Conservation (phyloP, 2,888 invertebrate genomes). For the Tetranychus truncatus region DNA sequence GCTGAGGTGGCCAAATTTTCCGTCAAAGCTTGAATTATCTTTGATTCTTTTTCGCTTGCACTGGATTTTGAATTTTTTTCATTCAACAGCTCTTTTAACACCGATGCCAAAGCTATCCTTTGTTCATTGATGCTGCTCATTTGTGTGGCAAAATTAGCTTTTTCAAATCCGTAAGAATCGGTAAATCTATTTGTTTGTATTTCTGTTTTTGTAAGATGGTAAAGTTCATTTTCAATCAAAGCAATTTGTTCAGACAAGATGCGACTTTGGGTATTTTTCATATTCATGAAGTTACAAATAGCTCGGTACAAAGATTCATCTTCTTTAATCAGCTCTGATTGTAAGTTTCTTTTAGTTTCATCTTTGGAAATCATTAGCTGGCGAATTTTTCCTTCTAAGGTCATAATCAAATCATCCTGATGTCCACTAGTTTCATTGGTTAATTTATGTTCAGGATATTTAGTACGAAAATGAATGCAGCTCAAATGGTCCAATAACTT, state of each 20-base stretch:
- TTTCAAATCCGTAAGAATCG: too few species aligned
- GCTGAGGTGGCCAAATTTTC: neutral
- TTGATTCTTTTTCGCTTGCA: neutral
- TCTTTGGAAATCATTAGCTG: neutral
- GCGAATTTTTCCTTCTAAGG: neutral
- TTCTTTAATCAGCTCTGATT: constrained; percentile 5
- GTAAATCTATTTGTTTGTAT: constrained; percentile 14
- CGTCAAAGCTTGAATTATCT: neutral
- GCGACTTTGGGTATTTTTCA: constrained; percentile 3
- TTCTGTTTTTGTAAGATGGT: constrained; percentile 23
- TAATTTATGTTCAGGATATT: neutral
- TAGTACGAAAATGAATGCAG: neutral
- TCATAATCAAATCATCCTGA: neutral
- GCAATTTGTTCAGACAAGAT: constrained; percentile 20
- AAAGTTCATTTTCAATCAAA: constrained; percentile 25
- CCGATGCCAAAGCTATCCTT: neutral
- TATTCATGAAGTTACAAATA: constrained; percentile 3
- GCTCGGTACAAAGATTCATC: constrained; percentile 12
- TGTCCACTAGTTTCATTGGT: neutral
- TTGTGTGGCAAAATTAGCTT: neutral
- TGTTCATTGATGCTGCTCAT: neutral
- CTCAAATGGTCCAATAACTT: neutral
- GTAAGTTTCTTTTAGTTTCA: neutral
- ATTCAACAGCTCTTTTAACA: neutral
- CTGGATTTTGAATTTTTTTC: neutral